Conservation (phyloP, 2,113 vertebrate genomes). For the Anhinga rufa region DNA sequence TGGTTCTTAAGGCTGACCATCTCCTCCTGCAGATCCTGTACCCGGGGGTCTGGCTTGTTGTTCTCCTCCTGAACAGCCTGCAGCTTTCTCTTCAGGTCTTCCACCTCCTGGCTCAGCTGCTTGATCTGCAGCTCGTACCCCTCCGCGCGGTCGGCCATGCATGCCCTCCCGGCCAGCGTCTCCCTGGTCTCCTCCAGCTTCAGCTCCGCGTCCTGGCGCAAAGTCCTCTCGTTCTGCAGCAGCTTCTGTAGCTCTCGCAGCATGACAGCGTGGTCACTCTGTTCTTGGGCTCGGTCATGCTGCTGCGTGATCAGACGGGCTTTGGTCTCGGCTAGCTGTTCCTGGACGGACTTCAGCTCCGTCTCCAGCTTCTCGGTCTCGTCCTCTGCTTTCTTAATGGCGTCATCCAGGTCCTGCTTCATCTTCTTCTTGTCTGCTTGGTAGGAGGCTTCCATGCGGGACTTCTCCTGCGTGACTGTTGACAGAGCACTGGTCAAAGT, state of each 20-base stretch:
- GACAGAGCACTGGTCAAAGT: constrained; percentile 87
- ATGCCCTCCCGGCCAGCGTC: constrained; percentile 54
- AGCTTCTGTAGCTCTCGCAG: constrained; percentile 88
- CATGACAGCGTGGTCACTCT: constrained; percentile 87
- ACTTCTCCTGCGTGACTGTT: constrained; percentile 92
- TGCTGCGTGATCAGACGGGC: constrained; percentile 87
- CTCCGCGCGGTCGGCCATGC: constrained; percentile 63
- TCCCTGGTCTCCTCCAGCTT: constrained; percentile 78
- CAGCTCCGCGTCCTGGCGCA: constrained; percentile 80
- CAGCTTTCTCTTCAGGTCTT: constrained; percentile 75
- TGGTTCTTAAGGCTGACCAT: constrained; percentile 74
- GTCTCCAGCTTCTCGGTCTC: constrained; percentile 51
- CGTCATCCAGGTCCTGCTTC: constrained; percentile 86
- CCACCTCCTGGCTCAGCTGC: constrained; percentile 74
- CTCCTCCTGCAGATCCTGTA: constrained; percentile 81
- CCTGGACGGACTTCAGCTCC: constrained; percentile 73
- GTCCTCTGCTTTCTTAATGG: constrained; percentile 61
- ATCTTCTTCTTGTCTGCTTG: constrained; percentile 88
- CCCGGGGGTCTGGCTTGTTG: constrained; percentile 73
- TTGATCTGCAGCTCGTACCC: constrained; percentile 73
- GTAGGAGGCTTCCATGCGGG: constrained; percentile 93
- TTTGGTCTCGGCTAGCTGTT: constrained; percentile 84
- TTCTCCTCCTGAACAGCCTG: constrained; percentile 66
- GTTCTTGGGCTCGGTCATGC: constrained; percentile 88
- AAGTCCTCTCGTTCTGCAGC: constrained; percentile 80